A percentile compares a stretch with the other conserved stretches of the same genome.
Conservation (phyloP, 2,113 vertebrate species). For the Gambusia holbrooki region DNA sequence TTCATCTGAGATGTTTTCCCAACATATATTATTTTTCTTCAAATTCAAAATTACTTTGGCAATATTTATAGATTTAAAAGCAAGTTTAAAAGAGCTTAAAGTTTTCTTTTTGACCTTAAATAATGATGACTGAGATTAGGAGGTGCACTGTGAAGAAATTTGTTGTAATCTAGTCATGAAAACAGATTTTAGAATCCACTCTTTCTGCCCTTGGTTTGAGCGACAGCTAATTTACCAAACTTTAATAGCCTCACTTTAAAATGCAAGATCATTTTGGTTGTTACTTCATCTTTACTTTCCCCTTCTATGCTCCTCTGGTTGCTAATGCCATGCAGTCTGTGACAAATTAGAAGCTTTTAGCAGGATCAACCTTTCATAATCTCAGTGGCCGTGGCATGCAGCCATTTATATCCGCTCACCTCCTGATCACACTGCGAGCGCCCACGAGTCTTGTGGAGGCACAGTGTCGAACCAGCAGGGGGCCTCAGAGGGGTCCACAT, state of each 20-base stretch:
- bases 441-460: not conserved
- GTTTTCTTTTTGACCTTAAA: no score
- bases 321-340: slow-evolving; percentile 78
- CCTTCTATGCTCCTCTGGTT: not conserved
- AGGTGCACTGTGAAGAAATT: not conserved
- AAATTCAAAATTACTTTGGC: no score
- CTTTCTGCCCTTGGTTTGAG: not conserved
- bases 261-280: not conserved
- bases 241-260: not conserved
- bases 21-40: no score
- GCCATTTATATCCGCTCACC: slow-evolving; percentile 84
- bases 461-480: slow-evolving; percentile 36
- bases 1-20: not conserved
- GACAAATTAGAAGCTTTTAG: slow-evolving; percentile 84
- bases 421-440: slow-evolving; percentile 60
- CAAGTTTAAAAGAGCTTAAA: no score
- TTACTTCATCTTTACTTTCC: not conserved
- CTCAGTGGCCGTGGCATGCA: slow-evolving; percentile 89
- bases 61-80: no score
- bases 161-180: not conserved
- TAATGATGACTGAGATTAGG: not conserved
- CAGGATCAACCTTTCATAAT: slow-evolving; percentile 73
- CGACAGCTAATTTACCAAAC: not conserved
- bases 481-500: slow-evolving; percentile 63
- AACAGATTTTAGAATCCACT: not conserved